These are phyloP conservation scores for Leptodactylus fallax DNA, from an alignment of 2,797 vertebrate genomes.

Conservation along the genomic window DNA sequence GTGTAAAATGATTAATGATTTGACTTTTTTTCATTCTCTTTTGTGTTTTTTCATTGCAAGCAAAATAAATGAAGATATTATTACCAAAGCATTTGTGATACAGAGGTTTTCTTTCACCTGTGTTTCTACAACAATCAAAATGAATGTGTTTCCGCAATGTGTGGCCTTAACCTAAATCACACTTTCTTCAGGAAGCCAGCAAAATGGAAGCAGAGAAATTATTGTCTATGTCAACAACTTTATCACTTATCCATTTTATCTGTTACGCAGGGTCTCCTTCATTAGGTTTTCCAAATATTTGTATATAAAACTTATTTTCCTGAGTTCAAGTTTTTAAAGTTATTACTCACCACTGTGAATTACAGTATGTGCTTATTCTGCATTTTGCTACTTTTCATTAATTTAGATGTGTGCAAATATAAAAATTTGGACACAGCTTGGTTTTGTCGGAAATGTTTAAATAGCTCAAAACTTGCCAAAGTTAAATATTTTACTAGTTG, in stretches of 20 bases:
- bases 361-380: neutral
- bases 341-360: neutral
- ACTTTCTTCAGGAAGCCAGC: too few species aligned
- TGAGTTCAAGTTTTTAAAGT: too few species aligned
- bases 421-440: conserved; percentile 21
- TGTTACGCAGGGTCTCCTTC: neutral
- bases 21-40: too few species aligned
- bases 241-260: neutral
- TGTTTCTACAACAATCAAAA: too few species aligned
- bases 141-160: too few species aligned
- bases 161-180: too few species aligned
- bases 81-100: too few species aligned
- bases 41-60: too few species aligned
- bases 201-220: too few species aligned
- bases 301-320: neutral
- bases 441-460: neutral
- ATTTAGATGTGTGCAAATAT: conserved; percentile 9
- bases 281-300: neutral
- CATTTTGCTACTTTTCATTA: neutral
- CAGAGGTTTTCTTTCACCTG: too few species aligned
- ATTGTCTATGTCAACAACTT: neutral
- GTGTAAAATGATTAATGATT: too few species aligned
- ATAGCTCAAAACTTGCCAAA: conserved; percentile 22
- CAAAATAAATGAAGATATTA: too few species aligned
- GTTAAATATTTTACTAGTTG: neutral